phyloP scores from a whole-genome alignment of 2,797 vertebrate species.

The Antrozous pallidus region DNA sequence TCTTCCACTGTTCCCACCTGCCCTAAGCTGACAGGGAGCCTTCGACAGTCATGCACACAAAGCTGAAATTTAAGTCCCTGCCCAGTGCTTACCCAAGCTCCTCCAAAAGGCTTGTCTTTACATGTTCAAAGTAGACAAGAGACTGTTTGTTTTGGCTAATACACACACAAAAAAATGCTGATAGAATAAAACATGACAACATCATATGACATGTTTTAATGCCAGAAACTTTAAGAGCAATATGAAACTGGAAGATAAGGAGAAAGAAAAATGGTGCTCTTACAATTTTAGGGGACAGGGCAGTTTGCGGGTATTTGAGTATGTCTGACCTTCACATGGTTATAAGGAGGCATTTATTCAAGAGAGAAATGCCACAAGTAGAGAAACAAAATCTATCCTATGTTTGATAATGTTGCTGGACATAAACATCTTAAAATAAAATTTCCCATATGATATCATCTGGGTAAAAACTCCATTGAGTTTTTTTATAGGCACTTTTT shows the following conservation, averaged over 20 bases:
- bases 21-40: background rate
- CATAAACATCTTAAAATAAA: background rate
- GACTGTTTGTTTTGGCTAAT: constrained; percentile 61
- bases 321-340: background rate
- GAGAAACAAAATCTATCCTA: background rate
- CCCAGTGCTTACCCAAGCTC: constrained; percentile 44
- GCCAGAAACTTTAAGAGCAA: constrained; percentile 41
- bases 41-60: background rate
- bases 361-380: background rate
- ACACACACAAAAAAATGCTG: constrained; percentile 13
- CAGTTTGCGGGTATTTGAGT: background rate
- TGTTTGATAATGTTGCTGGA: background rate
- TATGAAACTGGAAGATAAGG: background rate
- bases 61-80: constrained; percentile 31
- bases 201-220: constrained; percentile 9
- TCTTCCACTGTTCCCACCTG: background rate
- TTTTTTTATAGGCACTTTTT: background rate
- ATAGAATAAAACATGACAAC: constrained; percentile 31
- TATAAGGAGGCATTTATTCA: background rate
- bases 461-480: background rate
- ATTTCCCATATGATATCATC: background rate
- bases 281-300: background rate
- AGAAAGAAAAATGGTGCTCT: background rate
- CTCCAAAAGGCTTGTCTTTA: constrained; percentile 58
- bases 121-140: constrained; percentile 55